A percentile compares a stretch with the other conserved stretches of the same genome.
Conservation (phyloP, 2,888 invertebrate genomes). For the Nemoura dubitans region DNA sequence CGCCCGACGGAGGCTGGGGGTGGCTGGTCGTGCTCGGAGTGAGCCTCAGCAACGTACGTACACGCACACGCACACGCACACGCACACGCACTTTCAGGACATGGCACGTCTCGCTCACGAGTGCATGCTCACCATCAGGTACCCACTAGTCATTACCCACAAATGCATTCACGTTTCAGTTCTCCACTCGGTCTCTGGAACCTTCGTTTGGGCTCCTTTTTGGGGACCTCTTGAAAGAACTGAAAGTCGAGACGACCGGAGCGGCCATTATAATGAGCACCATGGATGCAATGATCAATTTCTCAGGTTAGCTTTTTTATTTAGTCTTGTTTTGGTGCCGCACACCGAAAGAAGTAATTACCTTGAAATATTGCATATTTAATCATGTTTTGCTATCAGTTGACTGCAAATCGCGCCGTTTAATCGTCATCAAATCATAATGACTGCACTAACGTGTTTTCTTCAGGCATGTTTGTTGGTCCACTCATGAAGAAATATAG, state of each 20-base stretch:
- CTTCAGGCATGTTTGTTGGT: conserved; percentile 71
- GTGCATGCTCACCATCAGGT: too few species aligned
- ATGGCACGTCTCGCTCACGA: too few species aligned
- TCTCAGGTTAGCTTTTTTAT: conserved; percentile 63
- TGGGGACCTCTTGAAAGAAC: conserved; percentile 73
- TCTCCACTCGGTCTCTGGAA: conserved; percentile 81
- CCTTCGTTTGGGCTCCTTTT: conserved; percentile 84
- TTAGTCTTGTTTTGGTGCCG: not conserved
- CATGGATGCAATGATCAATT: conserved; percentile 79
- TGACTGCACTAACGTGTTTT: conserved; percentile 1
- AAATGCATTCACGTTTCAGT: conserved; percentile 68
- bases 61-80: too few species aligned
- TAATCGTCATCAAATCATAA: not conserved
- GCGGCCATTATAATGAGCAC: conserved; percentile 80
- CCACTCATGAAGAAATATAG: conserved; percentile 80
- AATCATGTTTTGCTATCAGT: not conserved
- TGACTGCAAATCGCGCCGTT: not conserved
- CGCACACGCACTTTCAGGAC: too few species aligned
- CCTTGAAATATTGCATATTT: not conserved
- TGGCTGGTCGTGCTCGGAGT: conserved; percentile 88
- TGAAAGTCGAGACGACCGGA: conserved; percentile 78
- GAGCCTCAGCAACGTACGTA: conserved; percentile 84
- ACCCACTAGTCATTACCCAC: too few species aligned
- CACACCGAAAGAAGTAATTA: not conserved
- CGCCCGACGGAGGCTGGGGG: conserved; percentile 90